Evolutionary conservation across 2,797 vertebrate genomes (phyloP), one percentile per base, ranked within the genome.

Genomic region (Pitangus sulphuratus): DNA sequence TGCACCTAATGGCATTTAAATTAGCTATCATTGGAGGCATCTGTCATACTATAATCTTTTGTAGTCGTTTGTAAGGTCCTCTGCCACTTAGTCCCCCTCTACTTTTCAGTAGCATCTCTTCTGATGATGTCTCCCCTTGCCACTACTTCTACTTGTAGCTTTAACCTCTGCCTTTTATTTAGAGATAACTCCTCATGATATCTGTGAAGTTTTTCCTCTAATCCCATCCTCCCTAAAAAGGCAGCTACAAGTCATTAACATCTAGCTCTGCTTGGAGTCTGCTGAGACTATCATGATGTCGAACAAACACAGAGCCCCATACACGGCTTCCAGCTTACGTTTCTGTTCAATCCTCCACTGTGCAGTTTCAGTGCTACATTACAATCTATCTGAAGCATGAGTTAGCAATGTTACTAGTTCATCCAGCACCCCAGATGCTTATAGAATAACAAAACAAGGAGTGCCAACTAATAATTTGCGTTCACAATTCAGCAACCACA

Each of bases 1-100:
- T 60, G 76, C 44, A 94, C 47, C 45, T 93, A 93, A 85, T 92
- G 65, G 40, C 61, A 84, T 87, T 83, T 90, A 87, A 92, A 94
- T 89, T 87, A 94, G 40, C 64, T 89, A 30, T 90, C 40, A 74
- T 30, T 87, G 84, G 42, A 78, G 35, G 64, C 26, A 84, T 95
- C 88, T 93, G 66, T 94, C 88, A 77, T 80, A 53, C 13, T 89
- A 7, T 58, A 71, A 64, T 80, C 51, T 83, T 90, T 47, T 26
- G 44, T 47, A 87, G 65, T 54, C 19, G 20, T 37, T 62, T 83
- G 20, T 58, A 80, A 91, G 44, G 57, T 68, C 12, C 54, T 78
- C 35, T 68, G 50, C 57, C 35, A 35, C 35, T 74, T 54, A 70
- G 13, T 19, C 37, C 76, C 9, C 11, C 40, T 74, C 15, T 50